These are phyloP conservation scores for Peromyscus aztecus DNA, from an alignment of 2,797 vertebrate species.

Conservation along the genomic window DNA sequence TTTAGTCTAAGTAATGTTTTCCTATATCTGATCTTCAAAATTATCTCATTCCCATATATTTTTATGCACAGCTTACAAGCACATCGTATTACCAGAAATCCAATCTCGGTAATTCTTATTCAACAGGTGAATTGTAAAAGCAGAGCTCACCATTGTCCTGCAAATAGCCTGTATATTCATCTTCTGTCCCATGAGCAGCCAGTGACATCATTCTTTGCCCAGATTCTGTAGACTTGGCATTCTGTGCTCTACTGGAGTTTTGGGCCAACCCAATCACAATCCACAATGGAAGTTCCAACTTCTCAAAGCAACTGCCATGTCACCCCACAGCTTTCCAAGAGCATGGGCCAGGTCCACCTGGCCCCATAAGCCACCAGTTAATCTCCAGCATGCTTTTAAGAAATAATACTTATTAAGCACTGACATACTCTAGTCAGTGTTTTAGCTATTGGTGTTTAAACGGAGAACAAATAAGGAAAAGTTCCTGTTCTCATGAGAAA, in stretches of 20 bases:
- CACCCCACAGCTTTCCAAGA: neutral
- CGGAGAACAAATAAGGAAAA: neutral
- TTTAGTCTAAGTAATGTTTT: neutral
- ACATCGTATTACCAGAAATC: neutral
- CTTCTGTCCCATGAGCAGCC: neutral
- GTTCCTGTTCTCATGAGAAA: neutral
- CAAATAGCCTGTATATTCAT: neutral
- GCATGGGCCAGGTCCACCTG: neutral
- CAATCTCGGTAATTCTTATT: neutral
- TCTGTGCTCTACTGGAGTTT: neutral
- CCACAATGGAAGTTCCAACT: neutral
- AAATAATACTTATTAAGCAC: neutral
- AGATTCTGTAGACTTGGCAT: neutral
- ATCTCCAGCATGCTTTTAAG: neutral
- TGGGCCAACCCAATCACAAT: neutral
- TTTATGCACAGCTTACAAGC: neutral
- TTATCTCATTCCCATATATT: conserved; percentile 9
- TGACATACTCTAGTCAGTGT: neutral
- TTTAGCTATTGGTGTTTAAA: neutral
- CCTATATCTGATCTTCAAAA: neutral
- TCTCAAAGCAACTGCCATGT: neutral
- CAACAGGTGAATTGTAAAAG: neutral
- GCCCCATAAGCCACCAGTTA: neutral
- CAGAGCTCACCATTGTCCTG: neutral
- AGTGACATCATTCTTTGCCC: neutral